These are phyloP conservation scores for Lacerta viridis DNA, from an alignment of 2,797 vertebrate species.

Conservation along the genomic window DNA sequence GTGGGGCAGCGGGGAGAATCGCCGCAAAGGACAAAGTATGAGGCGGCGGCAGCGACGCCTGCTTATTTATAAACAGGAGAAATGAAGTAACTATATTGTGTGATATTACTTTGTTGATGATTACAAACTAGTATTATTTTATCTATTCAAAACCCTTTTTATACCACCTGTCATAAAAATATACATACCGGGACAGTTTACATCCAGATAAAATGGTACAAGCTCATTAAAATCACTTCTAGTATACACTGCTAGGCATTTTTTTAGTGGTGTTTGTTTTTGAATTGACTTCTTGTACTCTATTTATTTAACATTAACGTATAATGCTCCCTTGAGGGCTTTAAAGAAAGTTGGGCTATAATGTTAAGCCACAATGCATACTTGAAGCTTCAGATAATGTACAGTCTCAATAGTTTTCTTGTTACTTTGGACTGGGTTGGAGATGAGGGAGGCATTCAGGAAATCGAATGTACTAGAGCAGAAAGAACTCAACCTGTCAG, in stretches of 20 bases:
- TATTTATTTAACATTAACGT: background rate
- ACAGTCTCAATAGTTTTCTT: conserved; percentile 57
- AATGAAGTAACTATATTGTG: background rate
- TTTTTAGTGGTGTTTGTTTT: background rate
- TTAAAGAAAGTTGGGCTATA: conserved; percentile 15
- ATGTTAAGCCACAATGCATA: background rate
- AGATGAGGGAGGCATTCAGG: conserved; percentile 53
- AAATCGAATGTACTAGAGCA: conserved; percentile 60
- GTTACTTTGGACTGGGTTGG: conserved; percentile 55
- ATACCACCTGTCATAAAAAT: too few species aligned
- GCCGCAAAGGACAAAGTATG: too few species aligned
- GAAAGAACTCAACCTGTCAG: conserved; percentile 50
- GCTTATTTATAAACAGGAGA: background rate
- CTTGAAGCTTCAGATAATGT: conserved; percentile 22
- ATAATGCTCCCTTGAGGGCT: conserved; percentile 11
- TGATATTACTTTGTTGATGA: background rate
- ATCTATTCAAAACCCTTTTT: too few species aligned
- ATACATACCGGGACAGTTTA: background rate
- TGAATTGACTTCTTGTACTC: background rate
- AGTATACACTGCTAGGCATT: background rate
- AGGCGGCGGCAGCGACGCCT: too few species aligned
- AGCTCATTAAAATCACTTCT: background rate
- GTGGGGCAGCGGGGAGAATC: too few species aligned
- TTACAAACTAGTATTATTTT: background rate
- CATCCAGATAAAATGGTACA: background rate